Conservation (phyloP, 2,113 vertebrate species). For the Struthio camelus region DNA sequence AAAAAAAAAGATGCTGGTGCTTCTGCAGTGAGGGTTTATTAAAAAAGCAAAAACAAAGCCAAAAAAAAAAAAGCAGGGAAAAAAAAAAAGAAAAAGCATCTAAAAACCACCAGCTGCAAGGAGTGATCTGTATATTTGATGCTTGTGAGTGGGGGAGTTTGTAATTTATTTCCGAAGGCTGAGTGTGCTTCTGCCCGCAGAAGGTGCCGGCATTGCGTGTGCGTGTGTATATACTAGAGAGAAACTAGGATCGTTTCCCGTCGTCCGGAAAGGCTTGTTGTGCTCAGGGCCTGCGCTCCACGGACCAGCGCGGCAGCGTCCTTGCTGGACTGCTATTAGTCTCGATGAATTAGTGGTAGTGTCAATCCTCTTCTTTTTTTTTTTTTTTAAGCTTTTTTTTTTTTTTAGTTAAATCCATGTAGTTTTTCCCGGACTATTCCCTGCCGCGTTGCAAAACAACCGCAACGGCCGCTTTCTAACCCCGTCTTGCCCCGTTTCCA, state of each 20-base stretch:
- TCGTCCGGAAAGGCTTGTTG: background rate
- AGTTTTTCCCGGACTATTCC: background rate
- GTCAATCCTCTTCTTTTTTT: background rate
- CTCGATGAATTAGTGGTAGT: background rate
- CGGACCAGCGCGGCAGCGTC: background rate
- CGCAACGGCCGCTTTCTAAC: background rate
- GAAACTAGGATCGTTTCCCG: background rate
- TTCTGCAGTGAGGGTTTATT: background rate
- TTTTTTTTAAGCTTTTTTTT: background rate
- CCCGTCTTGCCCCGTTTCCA: rapidly evolving
- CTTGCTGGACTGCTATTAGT: background rate
- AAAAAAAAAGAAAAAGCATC: background rate
- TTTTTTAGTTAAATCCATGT: background rate
- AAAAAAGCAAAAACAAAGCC: background rate
- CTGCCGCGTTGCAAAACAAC: background rate
- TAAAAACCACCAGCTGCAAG: background rate
- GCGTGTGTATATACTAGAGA: constrained; percentile 36
- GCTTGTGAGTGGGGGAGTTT: background rate
- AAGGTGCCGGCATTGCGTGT: background rate
- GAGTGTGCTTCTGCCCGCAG: background rate
- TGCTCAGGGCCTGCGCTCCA: constrained; percentile 46
- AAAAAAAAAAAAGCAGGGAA: background rate
- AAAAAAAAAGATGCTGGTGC: background rate
- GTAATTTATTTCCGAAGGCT: constrained; percentile 57
- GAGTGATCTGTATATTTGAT: constrained; percentile 45